Evolutionary conservation across 2,888 invertebrate species (phyloP).

Genomic region (Dynastes hyllus): DNA sequence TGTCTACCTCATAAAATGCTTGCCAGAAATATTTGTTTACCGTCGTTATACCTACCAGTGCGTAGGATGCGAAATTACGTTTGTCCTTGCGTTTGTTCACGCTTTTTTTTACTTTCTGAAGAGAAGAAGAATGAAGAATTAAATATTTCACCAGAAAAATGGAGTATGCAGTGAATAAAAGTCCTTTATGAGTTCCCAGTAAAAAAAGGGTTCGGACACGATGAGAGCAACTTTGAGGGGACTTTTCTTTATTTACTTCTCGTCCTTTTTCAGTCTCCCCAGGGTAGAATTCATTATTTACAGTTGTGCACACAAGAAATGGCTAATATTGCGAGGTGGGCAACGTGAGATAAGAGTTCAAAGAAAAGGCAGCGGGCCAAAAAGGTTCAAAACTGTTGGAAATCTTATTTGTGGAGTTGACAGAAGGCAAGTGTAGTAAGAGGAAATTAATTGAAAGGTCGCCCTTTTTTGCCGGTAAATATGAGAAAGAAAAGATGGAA

Average conservation of each 20-base stretch:
- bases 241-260: conserved; percentile 18
- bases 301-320: conserved; percentile 28
- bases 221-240: neutral
- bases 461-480: neutral
- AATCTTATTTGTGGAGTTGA: conserved; percentile 3
- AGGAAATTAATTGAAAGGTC: neutral
- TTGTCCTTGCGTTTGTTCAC: neutral
- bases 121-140: neutral
- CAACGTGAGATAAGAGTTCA: neutral
- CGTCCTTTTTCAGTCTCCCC: conserved; percentile 2
- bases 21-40: neutral
- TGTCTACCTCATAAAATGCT: neutral
- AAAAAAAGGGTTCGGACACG: conserved; percentile 19
- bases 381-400: conserved; percentile 1
- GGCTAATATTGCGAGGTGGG: conserved; percentile 17
- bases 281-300: conserved; percentile 29
- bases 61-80: neutral
- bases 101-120: neutral
- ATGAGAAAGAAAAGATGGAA: neutral
- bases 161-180: conserved; percentile 17
- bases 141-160: conserved; percentile 9
- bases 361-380: neutral
- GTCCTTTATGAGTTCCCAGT: neutral
- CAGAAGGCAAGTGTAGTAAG: neutral
- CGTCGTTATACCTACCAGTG: neutral